phyloP scores from a whole-genome alignment of 2,888 invertebrate species.

The Synanthedon vespiformis region DNA sequence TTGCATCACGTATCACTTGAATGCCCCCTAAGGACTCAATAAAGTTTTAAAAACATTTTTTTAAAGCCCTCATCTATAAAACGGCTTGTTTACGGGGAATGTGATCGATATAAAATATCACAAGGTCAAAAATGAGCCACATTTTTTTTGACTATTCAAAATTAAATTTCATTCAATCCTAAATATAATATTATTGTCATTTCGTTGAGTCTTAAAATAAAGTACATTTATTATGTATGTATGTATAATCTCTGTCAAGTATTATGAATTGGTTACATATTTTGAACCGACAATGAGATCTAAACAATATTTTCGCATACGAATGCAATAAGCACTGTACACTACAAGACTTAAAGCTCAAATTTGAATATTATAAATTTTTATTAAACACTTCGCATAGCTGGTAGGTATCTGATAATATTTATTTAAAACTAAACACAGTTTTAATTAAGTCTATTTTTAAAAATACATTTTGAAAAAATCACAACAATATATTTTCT shows the following conservation, averaged over 20 bases:
- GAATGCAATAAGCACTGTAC: too few species aligned
- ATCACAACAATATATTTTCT: too few species aligned
- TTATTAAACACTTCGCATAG: not conserved
- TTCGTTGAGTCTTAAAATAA: not conserved
- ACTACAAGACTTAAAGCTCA: too few species aligned
- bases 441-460: too few species aligned
- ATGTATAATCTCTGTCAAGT: not conserved
- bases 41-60: not conserved
- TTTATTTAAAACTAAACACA: too few species aligned
- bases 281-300: not conserved
- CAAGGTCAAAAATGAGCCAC: constrained; percentile 19
- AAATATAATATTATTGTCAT: not conserved
- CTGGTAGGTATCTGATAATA: too few species aligned
- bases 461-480: too few species aligned
- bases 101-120: constrained; percentile 13
- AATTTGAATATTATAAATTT: not conserved
- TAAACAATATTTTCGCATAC: not conserved
- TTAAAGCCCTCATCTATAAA: not conserved
- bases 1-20: too few species aligned
- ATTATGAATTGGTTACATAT: not conserved
- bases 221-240: not conserved
- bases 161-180: not conserved
- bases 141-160: not conserved
- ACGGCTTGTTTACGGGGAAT: constrained; percentile 10
- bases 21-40: constrained; percentile 1